phyloP scores from a whole-genome alignment of 2,113 vertebrate species.

The Notarius quadriscutis region DNA sequence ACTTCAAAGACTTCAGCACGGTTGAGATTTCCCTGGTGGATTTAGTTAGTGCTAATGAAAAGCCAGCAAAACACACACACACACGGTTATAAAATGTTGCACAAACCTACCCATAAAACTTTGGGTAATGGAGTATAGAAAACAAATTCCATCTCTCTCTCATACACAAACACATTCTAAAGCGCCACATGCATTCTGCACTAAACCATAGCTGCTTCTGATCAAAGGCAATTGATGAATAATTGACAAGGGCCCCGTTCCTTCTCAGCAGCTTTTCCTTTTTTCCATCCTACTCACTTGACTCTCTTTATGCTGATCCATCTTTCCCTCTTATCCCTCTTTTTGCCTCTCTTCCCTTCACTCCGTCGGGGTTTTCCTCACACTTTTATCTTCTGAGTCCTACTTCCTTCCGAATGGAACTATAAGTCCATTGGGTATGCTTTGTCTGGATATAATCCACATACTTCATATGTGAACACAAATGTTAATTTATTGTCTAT shows the following conservation, averaged over 20 bases:
- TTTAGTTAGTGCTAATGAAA: constrained; percentile 37
- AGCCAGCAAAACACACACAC: constrained; percentile 6
- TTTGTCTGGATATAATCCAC: not conserved
- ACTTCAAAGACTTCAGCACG: constrained; percentile 42
- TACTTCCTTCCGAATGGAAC: not conserved
- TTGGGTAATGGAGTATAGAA: not conserved
- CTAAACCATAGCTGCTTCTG: constrained; percentile 41
- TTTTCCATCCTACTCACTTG: not conserved
- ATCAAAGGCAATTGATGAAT: constrained; percentile 60
- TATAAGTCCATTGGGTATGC: not conserved
- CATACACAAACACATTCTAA: too few species aligned
- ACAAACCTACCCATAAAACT: not conserved
- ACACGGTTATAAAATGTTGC: not conserved
- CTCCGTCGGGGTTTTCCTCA: not conserved
- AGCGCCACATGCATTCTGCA: not conserved
- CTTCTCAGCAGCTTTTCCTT: constrained; percentile 25
- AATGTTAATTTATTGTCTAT: not conserved
- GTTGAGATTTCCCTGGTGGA: constrained; percentile 32
- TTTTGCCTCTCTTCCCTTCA: not conserved
- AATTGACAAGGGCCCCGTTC: constrained; percentile 59
- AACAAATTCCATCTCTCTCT: not conserved
- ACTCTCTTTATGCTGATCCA: not conserved
- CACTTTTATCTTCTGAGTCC: not conserved
- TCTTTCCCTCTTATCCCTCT: constrained; percentile 9
- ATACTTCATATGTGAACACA: not conserved